A percentile compares a stretch with the other conserved stretches of the same genome.
Evolutionary conservation across 2,797 vertebrate genomes (phyloP).

Genomic region (Phoebastria nigripes): DNA sequence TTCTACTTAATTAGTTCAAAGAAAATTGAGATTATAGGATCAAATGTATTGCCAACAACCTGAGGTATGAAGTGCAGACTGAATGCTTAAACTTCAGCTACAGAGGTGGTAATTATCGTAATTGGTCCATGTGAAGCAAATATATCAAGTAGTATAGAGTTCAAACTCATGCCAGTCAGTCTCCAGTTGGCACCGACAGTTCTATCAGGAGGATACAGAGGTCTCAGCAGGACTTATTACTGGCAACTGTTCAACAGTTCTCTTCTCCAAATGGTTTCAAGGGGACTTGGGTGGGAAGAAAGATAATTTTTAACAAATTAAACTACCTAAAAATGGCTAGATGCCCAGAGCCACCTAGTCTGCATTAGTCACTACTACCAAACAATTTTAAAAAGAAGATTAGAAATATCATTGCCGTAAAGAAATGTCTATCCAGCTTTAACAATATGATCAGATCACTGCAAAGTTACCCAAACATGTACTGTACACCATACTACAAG

Average conservation of each 20-base stretch:
- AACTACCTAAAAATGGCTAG: slow-evolving; percentile 59
- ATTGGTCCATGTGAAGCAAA: slow-evolving; percentile 49
- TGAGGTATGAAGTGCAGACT: slow-evolving; percentile 17
- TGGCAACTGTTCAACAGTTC: slow-evolving; percentile 57
- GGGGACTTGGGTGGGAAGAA: slow-evolving; percentile 48
- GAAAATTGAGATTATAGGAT: slow-evolving; percentile 38
- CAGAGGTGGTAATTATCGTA: slow-evolving; percentile 59
- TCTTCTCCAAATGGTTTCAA: slow-evolving; percentile 59
- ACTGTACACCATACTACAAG: neutral
- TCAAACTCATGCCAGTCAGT: slow-evolving; percentile 55
- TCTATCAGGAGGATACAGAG: slow-evolving; percentile 49
- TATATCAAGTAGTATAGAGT: slow-evolving; percentile 22
- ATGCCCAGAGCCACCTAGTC: slow-evolving; percentile 49
- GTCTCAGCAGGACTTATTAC: slow-evolving; percentile 57
- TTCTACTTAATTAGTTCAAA: slow-evolving; percentile 29
- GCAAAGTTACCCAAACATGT: neutral
- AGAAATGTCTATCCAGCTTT: neutral
- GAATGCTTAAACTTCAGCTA: slow-evolving; percentile 13
- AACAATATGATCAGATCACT: neutral
- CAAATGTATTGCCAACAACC: slow-evolving; percentile 31
- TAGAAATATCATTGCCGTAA: neutral
- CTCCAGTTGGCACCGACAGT: slow-evolving; percentile 46
- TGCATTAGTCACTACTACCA: slow-evolving; percentile 27
- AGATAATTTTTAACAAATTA: slow-evolving; percentile 63
- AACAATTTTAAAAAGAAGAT: neutral